Evolutionary conservation across 2,113 vertebrate genomes (phyloP).

Genomic region (Paramormyrops kingsleyae): DNA sequence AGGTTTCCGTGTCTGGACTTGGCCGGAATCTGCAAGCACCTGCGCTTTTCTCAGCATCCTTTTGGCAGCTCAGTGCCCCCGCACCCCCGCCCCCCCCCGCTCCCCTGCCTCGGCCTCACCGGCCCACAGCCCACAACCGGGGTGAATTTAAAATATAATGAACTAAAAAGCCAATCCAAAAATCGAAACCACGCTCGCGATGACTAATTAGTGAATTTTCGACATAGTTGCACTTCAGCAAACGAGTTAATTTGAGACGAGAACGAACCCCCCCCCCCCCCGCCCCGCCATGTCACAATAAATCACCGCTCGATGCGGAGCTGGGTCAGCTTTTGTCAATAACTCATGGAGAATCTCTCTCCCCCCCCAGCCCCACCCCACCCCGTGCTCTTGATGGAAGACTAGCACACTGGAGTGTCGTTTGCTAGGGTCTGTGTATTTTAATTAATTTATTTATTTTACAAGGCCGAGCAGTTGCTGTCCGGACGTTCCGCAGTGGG

Average conservation of each 20-base stretch:
- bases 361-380: neutral
- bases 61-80: neutral
- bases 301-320: neutral
- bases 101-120: too few species aligned
- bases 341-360: neutral
- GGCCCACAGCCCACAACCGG: neutral
- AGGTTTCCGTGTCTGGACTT: neutral
- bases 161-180: neutral
- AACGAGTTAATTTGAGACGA: neutral
- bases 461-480: neutral
- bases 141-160: neutral
- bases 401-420: neutral
- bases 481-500: neutral
- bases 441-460: neutral
- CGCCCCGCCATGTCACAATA: neutral
- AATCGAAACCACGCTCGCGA: neutral
- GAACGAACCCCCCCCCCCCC: neutral
- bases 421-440: neutral
- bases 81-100: neutral
- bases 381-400: neutral
- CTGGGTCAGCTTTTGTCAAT: slow-evolving; percentile 1
- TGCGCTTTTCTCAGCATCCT: neutral
- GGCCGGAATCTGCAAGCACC: neutral
- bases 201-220: slow-evolving; percentile 2
- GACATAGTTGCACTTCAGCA: neutral